Evolutionary conservation across 2,113 vertebrate genomes (phyloP).

Genomic region (Oncorhynchus masou): DNA sequence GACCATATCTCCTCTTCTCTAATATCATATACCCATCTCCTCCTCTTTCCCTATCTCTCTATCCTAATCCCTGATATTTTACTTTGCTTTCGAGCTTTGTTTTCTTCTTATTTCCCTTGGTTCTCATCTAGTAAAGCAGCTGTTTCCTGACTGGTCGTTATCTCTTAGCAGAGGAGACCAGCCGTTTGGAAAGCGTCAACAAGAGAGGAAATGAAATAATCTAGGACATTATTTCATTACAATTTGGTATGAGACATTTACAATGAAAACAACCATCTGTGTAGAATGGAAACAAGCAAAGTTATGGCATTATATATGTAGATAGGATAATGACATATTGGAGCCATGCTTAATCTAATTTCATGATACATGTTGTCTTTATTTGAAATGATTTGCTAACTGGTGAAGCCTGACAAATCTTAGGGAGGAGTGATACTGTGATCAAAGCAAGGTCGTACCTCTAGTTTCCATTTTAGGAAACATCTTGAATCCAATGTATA

Average conservation of each 20-base stretch:
- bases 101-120: conserved; percentile 6
- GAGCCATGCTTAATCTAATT: no score
- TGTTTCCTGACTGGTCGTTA: conserved; percentile 31
- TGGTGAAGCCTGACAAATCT: background rate
- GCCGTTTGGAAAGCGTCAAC: conserved; percentile 17
- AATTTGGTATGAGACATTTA: background rate
- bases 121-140: background rate
- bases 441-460: background rate
- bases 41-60: conserved; percentile 30
- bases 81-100: background rate
- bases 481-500: background rate
- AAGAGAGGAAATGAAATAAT: conserved; percentile 29
- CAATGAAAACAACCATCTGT: no score
- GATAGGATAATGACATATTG: no score
- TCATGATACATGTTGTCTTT: no score
- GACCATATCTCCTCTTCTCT: conserved; percentile 22
- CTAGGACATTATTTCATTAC: conserved; percentile 15
- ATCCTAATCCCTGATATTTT: conserved; percentile 47
- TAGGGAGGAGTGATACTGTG: background rate
- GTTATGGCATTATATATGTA: no score
- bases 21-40: conserved; percentile 32
- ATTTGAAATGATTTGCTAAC: no score
- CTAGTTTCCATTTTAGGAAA: background rate
- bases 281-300: no score
- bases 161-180: conserved; percentile 10